Percentiles rank a stretch among this genome's conserved stretches.
Evolutionary conservation across 2,888 invertebrate genomes (phyloP).

Genomic region (Eurytoma californica): DNA sequence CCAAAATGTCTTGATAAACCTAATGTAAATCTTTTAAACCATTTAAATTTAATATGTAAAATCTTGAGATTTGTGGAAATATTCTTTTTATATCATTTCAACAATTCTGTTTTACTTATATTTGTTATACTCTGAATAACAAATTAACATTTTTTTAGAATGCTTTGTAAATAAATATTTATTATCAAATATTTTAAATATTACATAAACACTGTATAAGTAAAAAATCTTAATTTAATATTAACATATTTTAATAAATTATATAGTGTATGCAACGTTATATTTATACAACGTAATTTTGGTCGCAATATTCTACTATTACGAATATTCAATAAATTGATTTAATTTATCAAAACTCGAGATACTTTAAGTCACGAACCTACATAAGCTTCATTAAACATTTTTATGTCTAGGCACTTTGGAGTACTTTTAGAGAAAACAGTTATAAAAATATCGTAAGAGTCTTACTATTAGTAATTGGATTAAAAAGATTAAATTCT

Average conservation of each 20-base stretch:
- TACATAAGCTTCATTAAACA: constrained; percentile 24
- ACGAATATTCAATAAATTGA: constrained; percentile 23
- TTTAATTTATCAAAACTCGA: constrained; percentile 20
- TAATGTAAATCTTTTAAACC: too few species aligned
- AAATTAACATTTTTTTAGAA: not conserved
- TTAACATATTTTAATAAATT: constrained; percentile 31
- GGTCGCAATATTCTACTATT: constrained; percentile 14
- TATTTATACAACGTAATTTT: too few species aligned
- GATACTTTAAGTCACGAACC: constrained; percentile 6
- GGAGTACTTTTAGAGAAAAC: constrained; percentile 15
- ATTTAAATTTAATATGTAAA: too few species aligned
- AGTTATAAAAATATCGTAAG: constrained; percentile 44
- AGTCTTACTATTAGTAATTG: constrained; percentile 21
- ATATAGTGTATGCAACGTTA: not conserved
- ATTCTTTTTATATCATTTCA: too few species aligned
- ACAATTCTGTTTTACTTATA: too few species aligned
- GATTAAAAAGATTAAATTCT: constrained; percentile 5
- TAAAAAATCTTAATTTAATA: constrained; percentile 12
- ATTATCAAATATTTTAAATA: constrained; percentile 31
- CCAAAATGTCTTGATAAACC: too few species aligned
- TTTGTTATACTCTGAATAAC: not conserved
- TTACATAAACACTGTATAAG: constrained; percentile 14
- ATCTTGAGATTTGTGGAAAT: too few species aligned
- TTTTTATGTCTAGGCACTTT: constrained; percentile 40
- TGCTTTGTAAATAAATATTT: constrained; percentile 41